Conservation (phyloP, 2,888 invertebrate species). For the Amiota communis region DNA sequence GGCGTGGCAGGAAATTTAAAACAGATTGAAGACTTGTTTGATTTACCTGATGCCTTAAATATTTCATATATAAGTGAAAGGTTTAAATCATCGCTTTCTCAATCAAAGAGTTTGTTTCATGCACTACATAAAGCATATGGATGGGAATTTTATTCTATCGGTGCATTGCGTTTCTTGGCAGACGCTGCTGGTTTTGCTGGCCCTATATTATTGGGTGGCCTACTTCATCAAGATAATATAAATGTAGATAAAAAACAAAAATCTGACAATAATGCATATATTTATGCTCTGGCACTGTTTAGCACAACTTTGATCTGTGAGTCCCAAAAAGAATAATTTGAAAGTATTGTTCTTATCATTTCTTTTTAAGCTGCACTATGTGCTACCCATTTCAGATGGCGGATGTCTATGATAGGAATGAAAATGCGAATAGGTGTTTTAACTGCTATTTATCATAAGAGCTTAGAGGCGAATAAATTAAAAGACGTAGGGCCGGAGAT, state of each 20-base stretch:
- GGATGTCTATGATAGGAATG: constrained; percentile 86
- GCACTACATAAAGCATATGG: constrained; percentile 86
- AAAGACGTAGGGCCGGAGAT: constrained; percentile 84
- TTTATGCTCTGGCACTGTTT: constrained; percentile 81
- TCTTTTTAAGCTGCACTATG: constrained; percentile 80
- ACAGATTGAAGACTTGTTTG: constrained; percentile 86
- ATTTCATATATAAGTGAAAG: constrained; percentile 67
- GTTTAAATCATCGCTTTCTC: constrained; percentile 70
- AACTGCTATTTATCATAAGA: constrained; percentile 83
- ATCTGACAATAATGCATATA: constrained; percentile 72
- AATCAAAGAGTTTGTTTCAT: constrained; percentile 76
- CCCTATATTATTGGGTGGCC: constrained; percentile 87
- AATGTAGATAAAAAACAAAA: constrained; percentile 73
- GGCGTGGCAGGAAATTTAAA: constrained; percentile 82
- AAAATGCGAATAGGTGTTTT: constrained; percentile 91
- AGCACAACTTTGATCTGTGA: constrained; percentile 80
- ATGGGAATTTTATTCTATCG: constrained; percentile 87
- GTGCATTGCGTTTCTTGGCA: constrained; percentile 85
- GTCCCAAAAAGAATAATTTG: constrained; percentile 39
- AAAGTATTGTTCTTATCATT: not conserved
- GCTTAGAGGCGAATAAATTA: constrained; percentile 74
- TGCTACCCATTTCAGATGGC: constrained; percentile 91
- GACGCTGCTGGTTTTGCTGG: constrained; percentile 91
- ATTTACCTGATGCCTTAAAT: constrained; percentile 77
- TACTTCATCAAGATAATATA: constrained; percentile 76